Conservation (phyloP, 92 coral and sea anemone genomes). For the Phymanthus crucifer region DNA sequence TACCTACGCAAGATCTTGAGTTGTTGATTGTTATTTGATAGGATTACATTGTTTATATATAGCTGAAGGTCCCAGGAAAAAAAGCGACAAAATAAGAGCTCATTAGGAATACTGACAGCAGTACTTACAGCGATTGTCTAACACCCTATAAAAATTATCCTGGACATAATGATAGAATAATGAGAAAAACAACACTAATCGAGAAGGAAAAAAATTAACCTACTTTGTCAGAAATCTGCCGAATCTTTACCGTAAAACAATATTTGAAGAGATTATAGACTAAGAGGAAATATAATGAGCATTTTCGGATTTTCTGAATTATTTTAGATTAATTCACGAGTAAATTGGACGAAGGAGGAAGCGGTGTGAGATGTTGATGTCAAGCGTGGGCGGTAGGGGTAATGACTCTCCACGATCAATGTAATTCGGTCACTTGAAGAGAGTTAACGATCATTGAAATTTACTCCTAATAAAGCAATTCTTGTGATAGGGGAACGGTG, state of each 20-base stretch:
- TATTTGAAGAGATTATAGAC: background rate
- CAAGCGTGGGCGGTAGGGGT: background rate
- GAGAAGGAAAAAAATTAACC: background rate
- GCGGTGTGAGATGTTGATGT: background rate
- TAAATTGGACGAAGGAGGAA: slow-evolving; percentile 2
- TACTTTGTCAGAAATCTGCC: background rate
- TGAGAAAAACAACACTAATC: background rate
- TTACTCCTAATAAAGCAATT: background rate
- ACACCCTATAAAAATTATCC: background rate
- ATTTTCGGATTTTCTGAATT: background rate
- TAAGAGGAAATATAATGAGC: background rate
- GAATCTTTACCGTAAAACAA: background rate
- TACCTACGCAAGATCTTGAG: background rate
- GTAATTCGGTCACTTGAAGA: background rate
- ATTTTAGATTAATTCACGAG: background rate
- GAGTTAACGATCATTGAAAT: background rate
- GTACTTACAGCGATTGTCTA: background rate
- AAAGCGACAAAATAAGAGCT: background rate
- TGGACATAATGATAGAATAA: background rate
- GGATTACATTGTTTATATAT: background rate
- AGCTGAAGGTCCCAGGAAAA: background rate
- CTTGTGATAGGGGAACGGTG: no score
- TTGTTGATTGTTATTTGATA: background rate
- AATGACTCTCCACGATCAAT: background rate
- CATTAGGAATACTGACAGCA: background rate